Evolutionary conservation across 1,140 invertebrate genomes (phyloP).

Genomic region (Papilio helenus): DNA sequence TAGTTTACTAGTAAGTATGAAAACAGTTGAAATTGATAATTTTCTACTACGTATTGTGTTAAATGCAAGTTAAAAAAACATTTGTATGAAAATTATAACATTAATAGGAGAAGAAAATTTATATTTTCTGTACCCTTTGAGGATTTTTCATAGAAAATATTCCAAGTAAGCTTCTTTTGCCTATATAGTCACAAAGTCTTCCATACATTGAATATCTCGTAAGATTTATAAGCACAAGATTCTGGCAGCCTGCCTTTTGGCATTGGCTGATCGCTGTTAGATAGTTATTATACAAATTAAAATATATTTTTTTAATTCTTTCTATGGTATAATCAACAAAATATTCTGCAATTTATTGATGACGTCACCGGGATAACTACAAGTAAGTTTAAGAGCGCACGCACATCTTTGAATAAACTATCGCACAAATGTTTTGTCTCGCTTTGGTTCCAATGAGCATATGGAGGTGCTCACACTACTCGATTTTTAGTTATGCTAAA

Average conservation of each 20-base stretch:
- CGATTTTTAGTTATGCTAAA: no score
- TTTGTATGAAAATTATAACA: no score
- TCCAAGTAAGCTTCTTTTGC: slow-evolving; percentile 3
- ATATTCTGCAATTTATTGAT: not conserved
- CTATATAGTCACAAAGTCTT: slow-evolving; percentile 50
- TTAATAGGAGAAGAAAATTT: not conserved
- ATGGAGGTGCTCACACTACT: no score
- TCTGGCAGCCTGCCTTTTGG: slow-evolving; percentile 77
- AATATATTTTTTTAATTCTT: not conserved
- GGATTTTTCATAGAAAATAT: slow-evolving; percentile 6
- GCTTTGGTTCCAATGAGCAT: no score
- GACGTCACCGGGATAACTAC: no score
- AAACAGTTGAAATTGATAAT: not conserved
- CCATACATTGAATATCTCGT: slow-evolving; percentile 69
- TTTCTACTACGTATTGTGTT: not conserved
- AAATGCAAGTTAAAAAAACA: no score
- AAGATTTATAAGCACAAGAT: slow-evolving; percentile 77
- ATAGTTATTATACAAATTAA: not conserved
- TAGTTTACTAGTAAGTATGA: not conserved
- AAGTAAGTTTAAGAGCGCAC: no score
- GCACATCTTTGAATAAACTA: no score
- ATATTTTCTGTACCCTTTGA: not conserved
- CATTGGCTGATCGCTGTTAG: slow-evolving; percentile 46
- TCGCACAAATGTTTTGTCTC: no score
- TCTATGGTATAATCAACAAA: not conserved